Evolutionary conservation across 1,140 invertebrate genomes (phyloP), one percentile per base, ranked within the genome.

Genomic region (Euglossa dilemma): DNA sequence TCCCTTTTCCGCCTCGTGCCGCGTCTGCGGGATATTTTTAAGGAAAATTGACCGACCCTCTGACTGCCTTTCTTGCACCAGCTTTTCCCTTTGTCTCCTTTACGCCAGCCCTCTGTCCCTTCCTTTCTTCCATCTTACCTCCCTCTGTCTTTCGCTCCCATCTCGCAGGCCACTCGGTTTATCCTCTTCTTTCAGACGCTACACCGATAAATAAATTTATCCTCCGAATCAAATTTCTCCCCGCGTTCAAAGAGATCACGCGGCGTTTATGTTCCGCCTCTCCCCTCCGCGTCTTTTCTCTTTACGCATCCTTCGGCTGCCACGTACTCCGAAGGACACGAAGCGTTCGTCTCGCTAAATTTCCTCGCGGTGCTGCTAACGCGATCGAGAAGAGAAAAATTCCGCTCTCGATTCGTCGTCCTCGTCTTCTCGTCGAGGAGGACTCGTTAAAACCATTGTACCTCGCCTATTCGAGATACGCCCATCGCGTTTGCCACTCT

Each of bases 1-100:
- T 50, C 72, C 71, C 47, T 36, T 80, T 70, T 77, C 80, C 61
- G 59, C 76, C 85, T 86, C 71, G 63, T 69, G 73, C 61, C 82
- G 74, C 80, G 91, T 85, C 87, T 85, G 89, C 87, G 83, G 86
- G 83, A 86, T 85, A 90, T 90, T 90, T 90, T 91, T 89, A 89
- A 89, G 87, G 89, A 90, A 91, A 89, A 90, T 90, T 89, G 73
- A 89, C 83, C 87, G 69, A 85, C 82, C 84, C 83, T 79, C 83
- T 66, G 61, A 81, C 70, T 77, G 76, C 66, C 78, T 82, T 80
- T 71, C 64, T 67, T 50, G 54, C 28, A 69, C 59, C 67, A 50
- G 84, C 86, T 87, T 91, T 91, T 64, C 89, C 89, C 89, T 87
- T 87, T 91, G 85, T 90, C 88, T 83, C 79, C 84, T 84, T 88